phyloP scores from a whole-genome alignment of 2,888 invertebrate species.

The Spicauda simplicius region DNA sequence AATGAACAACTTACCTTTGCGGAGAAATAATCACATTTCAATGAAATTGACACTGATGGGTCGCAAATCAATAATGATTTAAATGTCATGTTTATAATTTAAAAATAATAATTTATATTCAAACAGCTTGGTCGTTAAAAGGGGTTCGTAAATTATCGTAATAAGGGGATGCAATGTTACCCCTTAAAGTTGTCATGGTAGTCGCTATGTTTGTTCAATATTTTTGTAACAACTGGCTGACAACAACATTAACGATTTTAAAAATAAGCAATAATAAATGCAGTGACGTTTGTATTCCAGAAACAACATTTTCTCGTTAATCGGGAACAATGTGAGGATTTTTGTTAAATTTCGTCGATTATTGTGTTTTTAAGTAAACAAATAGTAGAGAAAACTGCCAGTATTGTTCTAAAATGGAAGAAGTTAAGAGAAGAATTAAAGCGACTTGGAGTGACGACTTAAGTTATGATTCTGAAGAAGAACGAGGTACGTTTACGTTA shows the following conservation, averaged over 20 bases:
- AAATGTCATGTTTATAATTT: too few relatives aligned
- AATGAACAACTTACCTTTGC: too few relatives aligned
- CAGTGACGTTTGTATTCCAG: slow-evolving; percentile 1
- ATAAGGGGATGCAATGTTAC: background rate
- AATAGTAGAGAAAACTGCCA: background rate
- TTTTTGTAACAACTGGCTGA: slow-evolving; percentile 1
- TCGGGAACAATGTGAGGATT: slow-evolving; percentile 35
- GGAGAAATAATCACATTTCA: too few relatives aligned
- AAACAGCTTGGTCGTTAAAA: too few relatives aligned
- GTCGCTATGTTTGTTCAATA: slow-evolving; percentile 3
- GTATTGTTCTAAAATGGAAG: slow-evolving; percentile 49
- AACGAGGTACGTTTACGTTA: slow-evolving; percentile 62
- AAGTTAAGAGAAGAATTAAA: slow-evolving; percentile 55
- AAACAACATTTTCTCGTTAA: slow-evolving; percentile 34
- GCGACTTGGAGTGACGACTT: slow-evolving; percentile 80
- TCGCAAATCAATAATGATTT: too few relatives aligned
- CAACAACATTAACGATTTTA: background rate
- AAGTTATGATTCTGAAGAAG: slow-evolving; percentile 79
- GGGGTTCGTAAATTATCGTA: too few relatives aligned
- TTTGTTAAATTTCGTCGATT: slow-evolving; percentile 1
- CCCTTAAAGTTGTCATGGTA: background rate
- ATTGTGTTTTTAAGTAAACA: background rate
- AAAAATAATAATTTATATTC: too few relatives aligned
- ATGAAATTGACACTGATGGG: too few relatives aligned
- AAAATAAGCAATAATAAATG: background rate